Evolutionary conservation across 2,888 invertebrate genomes (phyloP).

Genomic region (Limnephilus rhombicus): DNA sequence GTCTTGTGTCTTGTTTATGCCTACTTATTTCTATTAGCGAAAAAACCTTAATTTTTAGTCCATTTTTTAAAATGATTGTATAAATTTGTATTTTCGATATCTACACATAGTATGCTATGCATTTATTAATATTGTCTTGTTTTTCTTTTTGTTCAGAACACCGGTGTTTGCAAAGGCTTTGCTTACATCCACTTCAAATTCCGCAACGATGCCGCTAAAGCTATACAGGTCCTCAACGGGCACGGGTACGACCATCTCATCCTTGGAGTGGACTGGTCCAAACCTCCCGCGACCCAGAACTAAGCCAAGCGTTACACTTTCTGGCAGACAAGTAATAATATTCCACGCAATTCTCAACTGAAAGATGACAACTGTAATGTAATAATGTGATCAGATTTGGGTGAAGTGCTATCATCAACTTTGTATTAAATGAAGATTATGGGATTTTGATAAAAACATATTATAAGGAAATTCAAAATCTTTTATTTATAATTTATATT

Average conservation of each 20-base stretch:
- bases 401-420: conserved; percentile 8
- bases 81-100: too few relatives aligned
- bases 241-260: conserved; percentile 99
- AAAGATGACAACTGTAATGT: background rate
- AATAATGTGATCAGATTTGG: background rate
- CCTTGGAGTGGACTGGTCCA: conserved; percentile 99
- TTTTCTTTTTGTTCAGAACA: conserved; percentile 75
- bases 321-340: background rate
- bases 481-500: background rate
- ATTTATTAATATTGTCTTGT: background rate
- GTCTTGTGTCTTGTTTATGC: too few relatives aligned
- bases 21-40: too few relatives aligned
- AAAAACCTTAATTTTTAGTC: too few relatives aligned
- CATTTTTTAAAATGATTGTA: too few relatives aligned
- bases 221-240: conserved; percentile 92
- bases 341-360: background rate
- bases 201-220: conserved; percentile 93
- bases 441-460: conserved; percentile 22
- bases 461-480: background rate
- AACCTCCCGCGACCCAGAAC: conserved; percentile 81
- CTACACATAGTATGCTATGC: too few relatives aligned
- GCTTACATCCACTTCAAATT: conserved; percentile 98
- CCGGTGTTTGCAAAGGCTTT: conserved; percentile 95
- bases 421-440: conserved; percentile 26
- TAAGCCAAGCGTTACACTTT: conserved; percentile 66